These are phyloP conservation scores for Psittacula cyanocephala DNA, from an alignment of 2,113 vertebrate species.

Conservation along the genomic window DNA sequence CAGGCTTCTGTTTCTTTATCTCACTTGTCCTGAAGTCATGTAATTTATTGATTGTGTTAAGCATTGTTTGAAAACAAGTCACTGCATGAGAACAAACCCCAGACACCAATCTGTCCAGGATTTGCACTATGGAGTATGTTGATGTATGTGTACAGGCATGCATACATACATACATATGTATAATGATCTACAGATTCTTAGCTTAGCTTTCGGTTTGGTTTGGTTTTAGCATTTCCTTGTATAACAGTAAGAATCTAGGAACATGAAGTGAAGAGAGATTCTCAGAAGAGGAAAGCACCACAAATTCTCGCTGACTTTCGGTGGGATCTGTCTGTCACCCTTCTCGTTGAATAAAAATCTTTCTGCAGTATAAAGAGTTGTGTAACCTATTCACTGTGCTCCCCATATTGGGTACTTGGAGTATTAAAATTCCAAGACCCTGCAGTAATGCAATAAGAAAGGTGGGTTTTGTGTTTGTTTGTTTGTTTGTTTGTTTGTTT, in stretches of 20 bases:
- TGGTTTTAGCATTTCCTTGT: neutral
- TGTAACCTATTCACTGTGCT: neutral
- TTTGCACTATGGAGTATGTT: neutral
- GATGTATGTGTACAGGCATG: neutral
- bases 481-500: too few relatives aligned
- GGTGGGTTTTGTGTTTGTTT: neutral
- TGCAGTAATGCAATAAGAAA: neutral
- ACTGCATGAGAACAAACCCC: neutral
- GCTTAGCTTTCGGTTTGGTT: neutral
- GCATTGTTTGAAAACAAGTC: neutral
- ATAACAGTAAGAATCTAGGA: neutral
- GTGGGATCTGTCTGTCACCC: neutral
- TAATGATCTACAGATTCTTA: neutral
- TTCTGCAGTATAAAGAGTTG: neutral
- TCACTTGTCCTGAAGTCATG: neutral
- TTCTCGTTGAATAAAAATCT: neutral
- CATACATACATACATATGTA: neutral
- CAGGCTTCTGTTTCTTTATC: neutral
- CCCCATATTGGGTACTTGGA: neutral
- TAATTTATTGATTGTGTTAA: neutral
- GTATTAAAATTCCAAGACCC: neutral
- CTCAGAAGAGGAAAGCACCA: neutral
- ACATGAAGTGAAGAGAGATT: neutral
- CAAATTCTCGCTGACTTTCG: neutral
- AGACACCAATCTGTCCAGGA: neutral